Base-by-base conservation (phyloP, 2,113 vertebrate species). In the Thunnus thynnus region DNA sequence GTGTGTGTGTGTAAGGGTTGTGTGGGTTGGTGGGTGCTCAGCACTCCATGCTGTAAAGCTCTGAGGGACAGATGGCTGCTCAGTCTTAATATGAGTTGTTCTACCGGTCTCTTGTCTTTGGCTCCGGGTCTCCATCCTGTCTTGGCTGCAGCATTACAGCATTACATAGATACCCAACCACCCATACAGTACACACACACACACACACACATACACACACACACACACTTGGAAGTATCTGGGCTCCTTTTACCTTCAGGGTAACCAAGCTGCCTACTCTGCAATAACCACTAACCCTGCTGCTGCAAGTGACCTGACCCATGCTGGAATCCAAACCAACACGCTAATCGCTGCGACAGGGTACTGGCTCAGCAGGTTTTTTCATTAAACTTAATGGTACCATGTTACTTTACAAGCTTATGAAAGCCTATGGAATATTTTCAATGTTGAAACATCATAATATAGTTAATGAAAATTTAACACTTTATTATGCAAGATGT, bases 61-160 rank as follows among this genome's bases (percentile, higher is more conserved):
- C 36, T 65, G 48, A 90, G 84, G 88, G 82, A 93, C 93, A 95
- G 94, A 95, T 95, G 94, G 94, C 83, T 69, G 64, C 86, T 84
- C 88, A 72, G 73, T 76, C 66, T 85, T 0, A 67, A 20, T 88
- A 74, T 46, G 80, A 84, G 32, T 83, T 71, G 46, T 51, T 91
- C 83, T 86, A 86, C 87, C 55, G 81, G 85, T 89, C 55, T 70
- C 76, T 78, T 72, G 64, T 74, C 63, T 81, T 91, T 91, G 91
- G 92, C 92, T 90, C 85, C 30, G 36, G 84, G 73, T 87, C 64
- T 87, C 83, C 84, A 91, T 93, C 92, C 90, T 92, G 90, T 78
- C 67, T 89, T 93, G 93, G 91, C 87, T 8, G 12, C 54, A 66
- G 76, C 44, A 67, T 82, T 55, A 73, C 54, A 66, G 76, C 44